Conservation (phyloP, 2,888 invertebrate species). For the Campoplex capitator region DNA sequence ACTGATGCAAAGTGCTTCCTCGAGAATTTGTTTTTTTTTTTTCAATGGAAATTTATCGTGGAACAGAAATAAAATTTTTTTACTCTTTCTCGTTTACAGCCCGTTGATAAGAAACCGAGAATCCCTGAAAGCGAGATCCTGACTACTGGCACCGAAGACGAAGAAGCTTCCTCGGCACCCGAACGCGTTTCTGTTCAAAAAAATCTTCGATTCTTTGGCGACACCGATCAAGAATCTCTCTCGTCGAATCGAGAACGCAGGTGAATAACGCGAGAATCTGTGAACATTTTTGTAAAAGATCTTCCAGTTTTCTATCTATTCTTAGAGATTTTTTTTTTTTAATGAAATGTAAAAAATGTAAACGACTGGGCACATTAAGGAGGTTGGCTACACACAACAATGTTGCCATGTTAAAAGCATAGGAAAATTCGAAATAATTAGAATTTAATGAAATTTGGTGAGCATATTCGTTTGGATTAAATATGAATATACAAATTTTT, state of each 20-base stretch:
- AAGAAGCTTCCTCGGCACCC: conserved; percentile 83
- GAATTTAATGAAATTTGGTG: no score
- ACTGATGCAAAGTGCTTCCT: no score
- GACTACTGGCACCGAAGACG: conserved; percentile 87
- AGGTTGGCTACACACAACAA: no score
- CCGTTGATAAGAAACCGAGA: conserved; percentile 81
- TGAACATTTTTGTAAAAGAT: not conserved
- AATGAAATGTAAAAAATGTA: no score
- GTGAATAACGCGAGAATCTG: conserved; percentile 57
- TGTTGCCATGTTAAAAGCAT: no score
- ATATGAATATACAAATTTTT: no score
- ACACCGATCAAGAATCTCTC: conserved; percentile 91
- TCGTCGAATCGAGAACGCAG: conserved; percentile 81
- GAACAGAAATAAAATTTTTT: not conserved
- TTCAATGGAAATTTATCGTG: not conserved
- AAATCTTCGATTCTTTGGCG: conserved; percentile 93
- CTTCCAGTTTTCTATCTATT: not conserved
- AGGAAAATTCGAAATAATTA: no score
- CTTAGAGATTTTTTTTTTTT: not conserved
- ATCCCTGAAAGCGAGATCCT: conserved; percentile 83
- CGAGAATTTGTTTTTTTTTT: no score
- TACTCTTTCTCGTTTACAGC: conserved; percentile 68
- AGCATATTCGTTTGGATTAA: no score
- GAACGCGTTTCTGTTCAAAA: conserved; percentile 85
- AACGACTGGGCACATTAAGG: not conserved